Evolutionary conservation across 2,797 vertebrate genomes (phyloP).

Genomic region (Acanthurus lineatus): DNA sequence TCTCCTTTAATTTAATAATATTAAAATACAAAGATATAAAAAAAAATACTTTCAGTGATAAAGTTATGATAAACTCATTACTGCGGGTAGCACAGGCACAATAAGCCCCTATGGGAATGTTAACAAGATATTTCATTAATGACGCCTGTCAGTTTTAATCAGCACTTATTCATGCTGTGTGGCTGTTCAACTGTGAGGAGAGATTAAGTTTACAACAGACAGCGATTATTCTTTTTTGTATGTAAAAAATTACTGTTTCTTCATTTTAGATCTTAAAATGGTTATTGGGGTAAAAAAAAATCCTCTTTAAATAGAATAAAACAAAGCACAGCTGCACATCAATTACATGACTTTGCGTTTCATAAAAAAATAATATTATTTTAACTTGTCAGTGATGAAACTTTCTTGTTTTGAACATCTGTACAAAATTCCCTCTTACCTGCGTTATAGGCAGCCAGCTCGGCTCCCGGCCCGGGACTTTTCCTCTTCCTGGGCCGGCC

Average conservation of each 20-base stretch:
- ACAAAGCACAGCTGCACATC: too few species aligned
- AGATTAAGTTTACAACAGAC: not conserved
- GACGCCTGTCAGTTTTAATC: constrained; percentile 44
- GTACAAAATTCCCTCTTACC: constrained; percentile 82
- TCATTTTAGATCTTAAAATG: not conserved
- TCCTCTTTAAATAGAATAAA: not conserved
- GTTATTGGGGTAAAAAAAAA: not conserved
- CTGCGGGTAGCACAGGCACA: not conserved
- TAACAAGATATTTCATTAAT: constrained; percentile 28
- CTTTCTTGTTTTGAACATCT: not conserved
- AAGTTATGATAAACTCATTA: not conserved
- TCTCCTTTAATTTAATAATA: not conserved
- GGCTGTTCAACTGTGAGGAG: not conserved
- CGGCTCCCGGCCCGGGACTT: constrained; percentile 94
- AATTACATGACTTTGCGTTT: too few species aligned
- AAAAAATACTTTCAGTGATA: not conserved
- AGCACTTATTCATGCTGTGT: constrained; percentile 10
- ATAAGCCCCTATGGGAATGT: constrained; percentile 28
- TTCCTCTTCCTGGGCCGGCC: constrained; percentile 97
- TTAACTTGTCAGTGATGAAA: not conserved
- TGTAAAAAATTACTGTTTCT: not conserved
- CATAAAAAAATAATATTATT: not conserved
- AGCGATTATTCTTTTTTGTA: not conserved
- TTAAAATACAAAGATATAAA: not conserved
- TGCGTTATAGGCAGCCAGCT: constrained; percentile 97